These are phyloP conservation scores for Drosophila sordidula DNA, from an alignment of 2,888 invertebrate genomes.

Conservation along the genomic window DNA sequence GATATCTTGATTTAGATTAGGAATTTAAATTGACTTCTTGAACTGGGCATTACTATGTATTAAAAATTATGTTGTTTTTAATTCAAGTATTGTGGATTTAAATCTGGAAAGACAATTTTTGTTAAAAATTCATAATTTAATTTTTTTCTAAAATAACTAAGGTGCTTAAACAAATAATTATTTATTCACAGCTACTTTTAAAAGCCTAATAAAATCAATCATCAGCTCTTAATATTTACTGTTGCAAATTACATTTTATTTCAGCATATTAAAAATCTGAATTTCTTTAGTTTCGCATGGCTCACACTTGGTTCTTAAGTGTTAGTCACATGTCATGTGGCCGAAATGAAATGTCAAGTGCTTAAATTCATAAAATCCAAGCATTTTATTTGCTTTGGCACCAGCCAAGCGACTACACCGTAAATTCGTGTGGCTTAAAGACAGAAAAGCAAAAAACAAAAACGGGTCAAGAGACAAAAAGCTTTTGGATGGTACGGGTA, in stretches of 20 bases:
- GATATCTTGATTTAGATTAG: no score
- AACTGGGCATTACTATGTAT: no score
- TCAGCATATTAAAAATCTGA: not conserved
- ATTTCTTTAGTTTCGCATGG: not conserved
- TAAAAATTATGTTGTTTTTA: no score
- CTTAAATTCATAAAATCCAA: conserved; percentile 47
- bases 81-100: no score
- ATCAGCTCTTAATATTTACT: not conserved
- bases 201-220: no score
- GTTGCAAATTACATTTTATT: no score
- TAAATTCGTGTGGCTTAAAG: conserved; percentile 48
- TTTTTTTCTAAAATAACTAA: no score
- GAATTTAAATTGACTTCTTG: no score
- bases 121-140: no score
- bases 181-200: no score
- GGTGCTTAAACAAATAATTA: no score
- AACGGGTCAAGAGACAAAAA: conserved; percentile 78
- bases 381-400: conserved; percentile 44
- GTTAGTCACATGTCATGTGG: conserved; percentile 35
- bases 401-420: conserved; percentile 9
- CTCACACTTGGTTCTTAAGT: conserved; percentile 1
- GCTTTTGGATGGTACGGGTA: conserved; percentile 41
- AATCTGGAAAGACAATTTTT: no score
- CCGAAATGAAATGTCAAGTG: conserved; percentile 53
- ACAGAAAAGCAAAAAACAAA: conserved; percentile 27